Evolutionary conservation across 2,797 vertebrate genomes (phyloP), one percentile per base, ranked within the genome.

Genomic region (Ceryle rudis): DNA sequence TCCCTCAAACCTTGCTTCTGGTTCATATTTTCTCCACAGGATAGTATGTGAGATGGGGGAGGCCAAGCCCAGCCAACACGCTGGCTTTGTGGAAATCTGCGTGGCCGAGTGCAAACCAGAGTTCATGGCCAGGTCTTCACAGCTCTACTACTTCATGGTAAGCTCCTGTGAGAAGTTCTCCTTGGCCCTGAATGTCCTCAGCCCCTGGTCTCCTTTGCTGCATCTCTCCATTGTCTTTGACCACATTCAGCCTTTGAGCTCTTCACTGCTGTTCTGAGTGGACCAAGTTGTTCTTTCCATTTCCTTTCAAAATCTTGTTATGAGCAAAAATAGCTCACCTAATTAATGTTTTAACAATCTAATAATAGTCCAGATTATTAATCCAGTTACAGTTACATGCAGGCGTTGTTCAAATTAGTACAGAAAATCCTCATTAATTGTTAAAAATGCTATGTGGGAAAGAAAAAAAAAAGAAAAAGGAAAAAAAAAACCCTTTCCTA

Each of bases 81-180:
- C 99, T 0, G 99, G 99, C 80, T 99, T 99, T 0, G 98, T 99
- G 94, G 98, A 99, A 95, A 99, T 99, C 95, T 99, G 99, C 1
- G 99, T 99, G 71, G 95, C 98, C 0, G 99, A 99, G 75, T 99
- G 99, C 96, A 98, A 97, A 81, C 98, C 98, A 0, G 99, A 99
- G 86, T 99, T 99, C 97, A 99, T 98, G 98, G 99, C 99, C 86
- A 99, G 98, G 70, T 99, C 99, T 39, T 99, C 99, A 8, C 99
- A 99, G 96, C 99, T 99, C 83, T 99, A 99, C 96, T 99, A 99
- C 94, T 99, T 99, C 97, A 99, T 99, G 99, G 99, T 99, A 97
- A 99, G 99, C 98, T 61, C 28, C 11, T 23, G 12, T 0, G 11
- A 81, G 33, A 90, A 28, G 8, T 69, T 72, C 8, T 86, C 5